A percentile compares a stretch with the other conserved stretches of the same genome.
Evolutionary conservation across 2,888 invertebrate species (phyloP).

Genomic region (Drosophila engyochracea): DNA sequence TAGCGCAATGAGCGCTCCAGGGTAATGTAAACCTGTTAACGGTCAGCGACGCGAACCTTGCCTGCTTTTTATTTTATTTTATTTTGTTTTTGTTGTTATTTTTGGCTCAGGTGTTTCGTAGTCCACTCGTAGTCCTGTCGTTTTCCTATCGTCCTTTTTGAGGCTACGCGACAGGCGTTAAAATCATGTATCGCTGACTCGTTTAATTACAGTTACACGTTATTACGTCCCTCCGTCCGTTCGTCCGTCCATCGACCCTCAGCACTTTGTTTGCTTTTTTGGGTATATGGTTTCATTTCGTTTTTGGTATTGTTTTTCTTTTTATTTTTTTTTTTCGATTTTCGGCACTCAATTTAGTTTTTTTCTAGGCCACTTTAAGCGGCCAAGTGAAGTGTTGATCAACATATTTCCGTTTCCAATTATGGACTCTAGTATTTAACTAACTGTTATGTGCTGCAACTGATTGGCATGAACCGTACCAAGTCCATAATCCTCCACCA

Average conservation of each 20-base stretch:
- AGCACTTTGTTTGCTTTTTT: slow-evolving; percentile 17
- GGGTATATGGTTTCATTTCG: slow-evolving; percentile 11
- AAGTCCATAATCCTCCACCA: slow-evolving; percentile 1
- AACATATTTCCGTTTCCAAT: slow-evolving; percentile 65
- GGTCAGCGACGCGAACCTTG: slow-evolving; percentile 11
- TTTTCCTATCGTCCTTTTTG: slow-evolving; percentile 27
- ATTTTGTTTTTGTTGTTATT: slow-evolving; percentile 22
- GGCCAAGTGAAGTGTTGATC: slow-evolving; percentile 55
- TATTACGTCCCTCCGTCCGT: slow-evolving; percentile 28
- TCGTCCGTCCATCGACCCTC: background rate
- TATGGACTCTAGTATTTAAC: slow-evolving; percentile 42
- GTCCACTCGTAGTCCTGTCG: slow-evolving; percentile 9
- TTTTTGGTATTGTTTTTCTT: slow-evolving; percentile 20
- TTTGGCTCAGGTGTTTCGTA: slow-evolving; percentile 49
- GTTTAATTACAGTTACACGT: slow-evolving; percentile 78
- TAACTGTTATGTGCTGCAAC: slow-evolving; percentile 27
- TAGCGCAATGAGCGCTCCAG: slow-evolving; percentile 54
- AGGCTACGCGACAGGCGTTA: slow-evolving; percentile 75
- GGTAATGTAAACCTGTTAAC: slow-evolving; percentile 74
- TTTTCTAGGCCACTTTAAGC: slow-evolving; percentile 28
- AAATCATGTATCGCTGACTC: slow-evolving; percentile 81
- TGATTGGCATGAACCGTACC: slow-evolving; percentile 32
- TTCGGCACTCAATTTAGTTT: slow-evolving; percentile 12
- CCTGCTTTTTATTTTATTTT: background rate
- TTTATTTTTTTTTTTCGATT: slow-evolving; percentile 5